A percentile compares a stretch with the other conserved stretches of the same genome.
Conservation (phyloP, 1,140 invertebrate species). For the Dermatophagoides farinae region DNA sequence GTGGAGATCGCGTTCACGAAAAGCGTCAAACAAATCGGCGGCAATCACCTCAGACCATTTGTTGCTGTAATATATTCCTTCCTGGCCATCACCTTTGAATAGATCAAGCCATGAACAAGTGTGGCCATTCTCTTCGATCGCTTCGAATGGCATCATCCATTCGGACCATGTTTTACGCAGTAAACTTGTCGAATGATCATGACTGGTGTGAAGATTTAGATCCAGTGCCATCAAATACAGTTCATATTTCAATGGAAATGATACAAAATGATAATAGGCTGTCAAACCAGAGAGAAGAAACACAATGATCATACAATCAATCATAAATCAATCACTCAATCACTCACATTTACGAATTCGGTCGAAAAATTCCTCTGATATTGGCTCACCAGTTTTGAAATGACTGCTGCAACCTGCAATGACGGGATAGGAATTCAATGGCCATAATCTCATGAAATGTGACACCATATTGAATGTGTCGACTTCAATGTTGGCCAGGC, state of each 20-base stretch:
- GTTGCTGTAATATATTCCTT: conserved; percentile 28
- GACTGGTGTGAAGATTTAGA: conserved; percentile 49
- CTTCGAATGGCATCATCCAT: conserved; percentile 42
- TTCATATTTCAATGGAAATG: conserved; percentile 52
- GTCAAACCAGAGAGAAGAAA: conserved; percentile 8
- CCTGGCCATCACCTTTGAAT: conserved; percentile 24
- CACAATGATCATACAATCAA: background rate
- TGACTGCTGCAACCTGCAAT: conserved; percentile 46
- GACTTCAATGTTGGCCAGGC: conserved; percentile 69
- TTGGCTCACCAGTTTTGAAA: conserved; percentile 39
- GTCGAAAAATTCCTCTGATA: conserved; percentile 41
- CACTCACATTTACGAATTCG: conserved; percentile 33
- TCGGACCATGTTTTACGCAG: conserved; percentile 49
- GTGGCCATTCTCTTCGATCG: conserved; percentile 52
- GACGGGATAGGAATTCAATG: conserved; percentile 42
- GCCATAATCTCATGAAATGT: conserved; percentile 57
- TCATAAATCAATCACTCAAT: too few relatives aligned
- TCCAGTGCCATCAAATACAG: conserved; percentile 65
- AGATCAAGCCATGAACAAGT: conserved; percentile 47
- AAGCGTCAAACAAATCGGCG: conserved; percentile 65
- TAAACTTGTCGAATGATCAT: conserved; percentile 55
- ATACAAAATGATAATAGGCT: conserved; percentile 48
- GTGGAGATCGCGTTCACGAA: conserved; percentile 35
- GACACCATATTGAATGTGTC: conserved; percentile 59
- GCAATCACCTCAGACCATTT: conserved; percentile 45